A percentile compares a stretch with the other conserved stretches of the same genome.
These are phyloP conservation scores for Gobio occitaniae DNA, from an alignment of 2,797 vertebrate species.

Conservation along the genomic window DNA sequence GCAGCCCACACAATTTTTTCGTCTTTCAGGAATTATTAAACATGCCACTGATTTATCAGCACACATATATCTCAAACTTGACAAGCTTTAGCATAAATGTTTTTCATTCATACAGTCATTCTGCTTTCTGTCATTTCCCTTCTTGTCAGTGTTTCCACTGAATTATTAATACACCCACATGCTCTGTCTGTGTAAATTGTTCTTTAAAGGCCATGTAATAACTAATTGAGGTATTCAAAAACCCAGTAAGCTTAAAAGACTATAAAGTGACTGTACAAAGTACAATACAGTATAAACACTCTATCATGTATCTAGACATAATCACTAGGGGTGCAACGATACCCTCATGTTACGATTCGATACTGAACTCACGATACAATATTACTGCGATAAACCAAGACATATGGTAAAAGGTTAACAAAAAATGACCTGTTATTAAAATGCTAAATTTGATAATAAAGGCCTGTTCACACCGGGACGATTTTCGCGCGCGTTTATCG, in stretches of 20 bases:
- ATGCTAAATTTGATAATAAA: too few relatives aligned
- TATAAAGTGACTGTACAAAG: background rate
- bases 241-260: background rate
- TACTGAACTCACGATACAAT: too few relatives aligned
- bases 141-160: background rate
- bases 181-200: background rate
- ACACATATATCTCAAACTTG: slow-evolving; percentile 18
- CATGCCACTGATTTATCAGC: slow-evolving; percentile 31
- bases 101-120: slow-evolving; percentile 38
- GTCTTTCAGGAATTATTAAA: slow-evolving; percentile 35
- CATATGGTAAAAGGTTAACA: too few relatives aligned
- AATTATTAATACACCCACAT: slow-evolving; percentile 13
- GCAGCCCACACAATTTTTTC: slow-evolving; percentile 11
- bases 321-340: too few relatives aligned
- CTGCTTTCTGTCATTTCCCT: slow-evolving; percentile 9
- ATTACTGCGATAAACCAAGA: too few relatives aligned
- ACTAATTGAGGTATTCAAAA: background rate
- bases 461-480: too few relatives aligned
- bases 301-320: background rate
- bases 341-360: too few relatives aligned
- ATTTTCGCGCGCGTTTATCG: too few relatives aligned
- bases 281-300: background rate
- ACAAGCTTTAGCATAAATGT: slow-evolving; percentile 38
- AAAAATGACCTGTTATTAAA: too few relatives aligned
- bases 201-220: background rate